Base-by-base conservation (phyloP, 1,140 invertebrate species). In the Drosophila serrata region DNA sequence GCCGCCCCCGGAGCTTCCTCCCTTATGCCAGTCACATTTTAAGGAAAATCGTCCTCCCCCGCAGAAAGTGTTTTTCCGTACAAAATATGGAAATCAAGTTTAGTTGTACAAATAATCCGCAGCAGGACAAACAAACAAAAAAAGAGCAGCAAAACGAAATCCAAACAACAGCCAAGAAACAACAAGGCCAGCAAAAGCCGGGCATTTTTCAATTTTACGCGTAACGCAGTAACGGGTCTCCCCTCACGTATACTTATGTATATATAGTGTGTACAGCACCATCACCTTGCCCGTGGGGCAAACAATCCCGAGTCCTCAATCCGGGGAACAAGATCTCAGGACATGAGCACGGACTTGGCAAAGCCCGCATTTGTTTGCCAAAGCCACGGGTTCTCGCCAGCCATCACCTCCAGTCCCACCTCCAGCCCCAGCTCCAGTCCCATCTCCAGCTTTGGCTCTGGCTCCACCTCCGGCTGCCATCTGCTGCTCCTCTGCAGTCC, bases 71-170 rank as follows among this genome's bases (percentile, higher is more conserved):
- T 58, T 58, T 58, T 49, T 58, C 27, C 67, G 59, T 72, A 48
- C 35, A 59, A 59, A 48, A 75, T 82, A 78, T 82, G 81, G 67
- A 82, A 82, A 77, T 82, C 81, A 74, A 82, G 68, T 78, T 68
- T 75, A 75, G 51, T 75, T 65, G 61, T 78, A 74, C 75, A 82
- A 79, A 82, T 79, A 82, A 82, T 81, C 55, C 68, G 17, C 43
- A 61, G 24, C 62, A 60, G 19, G 22, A 46, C 22, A 48, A 37
- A 46, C 22, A 48, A 37, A 59, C 35, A 40, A 57, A 65, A 19
- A 27, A 62, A 51, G 48, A 75, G 33, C 48, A 76, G 59, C 49
- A 39, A 63, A 64, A 45, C 42, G 43, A 40, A 79, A 73, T 40
- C 59, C 68, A 53, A 78, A 77, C 56, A 76, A 70, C 51, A 46